These are phyloP conservation scores for Mycalesis mineus DNA, from an alignment of 2,888 invertebrate genomes.

Conservation along the genomic window DNA sequence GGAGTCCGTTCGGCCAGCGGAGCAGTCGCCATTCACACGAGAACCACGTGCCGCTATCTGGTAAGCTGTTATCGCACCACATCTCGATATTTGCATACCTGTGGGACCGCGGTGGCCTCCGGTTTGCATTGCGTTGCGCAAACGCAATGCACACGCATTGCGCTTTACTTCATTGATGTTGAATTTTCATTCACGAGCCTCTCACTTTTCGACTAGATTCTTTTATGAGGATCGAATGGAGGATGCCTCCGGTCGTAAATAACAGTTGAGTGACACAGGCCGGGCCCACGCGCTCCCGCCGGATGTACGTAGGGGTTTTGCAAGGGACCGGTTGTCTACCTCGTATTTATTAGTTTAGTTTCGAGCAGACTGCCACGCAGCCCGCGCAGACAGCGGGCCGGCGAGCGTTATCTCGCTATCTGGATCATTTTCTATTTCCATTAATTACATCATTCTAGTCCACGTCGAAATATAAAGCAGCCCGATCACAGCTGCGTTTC, in stretches of 20 bases:
- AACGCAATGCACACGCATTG: conserved; percentile 44
- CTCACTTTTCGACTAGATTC: conserved; percentile 44
- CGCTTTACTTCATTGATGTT: conserved; percentile 52
- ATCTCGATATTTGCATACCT: conserved; percentile 44
- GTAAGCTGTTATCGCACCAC: conserved; percentile 65
- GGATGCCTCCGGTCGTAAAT: conserved; percentile 58
- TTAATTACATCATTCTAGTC: conserved; percentile 65
- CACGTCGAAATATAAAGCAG: conserved; percentile 59
- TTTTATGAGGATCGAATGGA: conserved; percentile 42
- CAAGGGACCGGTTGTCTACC: conserved; percentile 64
- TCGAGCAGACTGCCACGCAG: conserved; percentile 54
- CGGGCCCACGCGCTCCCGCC: conserved; percentile 64
- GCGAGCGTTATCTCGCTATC: conserved; percentile 64
- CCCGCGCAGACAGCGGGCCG: conserved; percentile 69
- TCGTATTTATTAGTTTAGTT: conserved; percentile 44
- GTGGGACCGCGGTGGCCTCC: conserved; percentile 43
- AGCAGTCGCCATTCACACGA: conserved; percentile 71
- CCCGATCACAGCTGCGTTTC: conserved; percentile 61
- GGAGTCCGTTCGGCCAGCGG: conserved; percentile 85
- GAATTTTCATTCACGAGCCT: conserved; percentile 56
- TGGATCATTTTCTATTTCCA: conserved; percentile 70
- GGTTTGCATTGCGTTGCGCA: conserved; percentile 51
- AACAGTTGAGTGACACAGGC: conserved; percentile 65
- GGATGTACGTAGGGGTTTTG: conserved; percentile 76
- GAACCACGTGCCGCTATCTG: conserved; percentile 84